A percentile compares a stretch with the other conserved stretches of the same genome.
phyloP scores from a whole-genome alignment of 2,888 invertebrate species.

The Julus scandinavius region DNA sequence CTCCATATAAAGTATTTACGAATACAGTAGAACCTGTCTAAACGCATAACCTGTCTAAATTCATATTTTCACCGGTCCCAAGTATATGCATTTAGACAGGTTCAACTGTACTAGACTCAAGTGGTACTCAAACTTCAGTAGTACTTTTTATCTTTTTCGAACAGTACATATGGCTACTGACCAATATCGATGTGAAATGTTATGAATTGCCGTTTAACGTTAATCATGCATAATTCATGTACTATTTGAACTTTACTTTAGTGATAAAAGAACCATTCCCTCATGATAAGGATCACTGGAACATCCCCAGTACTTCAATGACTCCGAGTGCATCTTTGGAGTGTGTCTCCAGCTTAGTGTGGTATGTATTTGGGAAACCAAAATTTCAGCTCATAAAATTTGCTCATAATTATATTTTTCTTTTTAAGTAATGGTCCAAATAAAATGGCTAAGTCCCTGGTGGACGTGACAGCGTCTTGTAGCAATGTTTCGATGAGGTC shows the following conservation, averaged over 20 bases:
- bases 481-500: conserved; percentile 14
- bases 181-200: no score
- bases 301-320: not conserved
- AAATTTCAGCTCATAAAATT: not conserved
- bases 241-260: not conserved
- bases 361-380: not conserved
- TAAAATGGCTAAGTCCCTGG: conserved; percentile 24
- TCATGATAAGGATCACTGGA: conserved; percentile 4
- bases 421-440: not conserved
- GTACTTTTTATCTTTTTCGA: no score
- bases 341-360: not conserved
- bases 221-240: no score
- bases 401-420: not conserved
- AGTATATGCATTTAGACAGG: no score
- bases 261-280: not conserved
- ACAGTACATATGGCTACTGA: no score
- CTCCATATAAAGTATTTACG: no score
- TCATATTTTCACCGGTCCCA: no score
- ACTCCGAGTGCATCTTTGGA: not conserved
- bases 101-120: no score
- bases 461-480: conserved; percentile 35
- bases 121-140: no score
- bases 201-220: no score
- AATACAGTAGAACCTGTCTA: no score
- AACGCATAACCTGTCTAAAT: no score